Base-by-base conservation (phyloP, 2,797 vertebrate genomes). In the Passerculus sandwichensis region DNA sequence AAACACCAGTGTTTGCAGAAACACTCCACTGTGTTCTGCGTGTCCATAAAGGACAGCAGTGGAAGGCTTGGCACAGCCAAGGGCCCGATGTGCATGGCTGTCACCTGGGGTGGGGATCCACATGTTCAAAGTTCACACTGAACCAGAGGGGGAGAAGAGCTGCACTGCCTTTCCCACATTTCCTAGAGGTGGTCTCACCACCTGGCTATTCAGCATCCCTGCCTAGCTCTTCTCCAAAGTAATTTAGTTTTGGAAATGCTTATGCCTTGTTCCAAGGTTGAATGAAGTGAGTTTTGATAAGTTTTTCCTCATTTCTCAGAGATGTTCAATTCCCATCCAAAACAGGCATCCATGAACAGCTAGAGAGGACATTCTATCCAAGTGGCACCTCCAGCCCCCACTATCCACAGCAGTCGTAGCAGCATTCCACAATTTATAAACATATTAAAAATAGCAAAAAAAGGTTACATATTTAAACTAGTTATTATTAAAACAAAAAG, bases 161-260 rank as follows among this genome's bases (percentile, higher is more conserved):
- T 18, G 18, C 7, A 26, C 23, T 25, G 64, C 47, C 22, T 48
- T 64, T 14, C 38, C 26, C 47, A 57, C 0, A 0, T 42, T 71
- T 45, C 62, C 75, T 11, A 18, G 2, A 29, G 0, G 0, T 40
- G n/a, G 66, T 73, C 81, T 91, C 36, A 85, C 6, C 53, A 89
- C 27, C 59, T 56, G 53, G 45, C 23, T 74, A 15, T 27, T 77
- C 29, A 7, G 16, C 54, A 51, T 5, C 42, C 42, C 36, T 61
- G 57, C 27, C 21, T 30, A 34, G 10, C 26, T 89, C 29, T 73
- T 77, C 48, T 26, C 20, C 48, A 40, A 34, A 74, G 15, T 20
- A 29, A 23, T 19, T 45, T 45, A 36, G 23, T 36, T 36, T 40
- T 47, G 13, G 5, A 65, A 81, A 93, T 13, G 38, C 21, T 89